Percentiles rank a stretch among this genome's conserved stretches.
These are phyloP conservation scores for Rhamnusium bicolor DNA, from an alignment of 2,888 invertebrate species.

Conservation along the genomic window DNA sequence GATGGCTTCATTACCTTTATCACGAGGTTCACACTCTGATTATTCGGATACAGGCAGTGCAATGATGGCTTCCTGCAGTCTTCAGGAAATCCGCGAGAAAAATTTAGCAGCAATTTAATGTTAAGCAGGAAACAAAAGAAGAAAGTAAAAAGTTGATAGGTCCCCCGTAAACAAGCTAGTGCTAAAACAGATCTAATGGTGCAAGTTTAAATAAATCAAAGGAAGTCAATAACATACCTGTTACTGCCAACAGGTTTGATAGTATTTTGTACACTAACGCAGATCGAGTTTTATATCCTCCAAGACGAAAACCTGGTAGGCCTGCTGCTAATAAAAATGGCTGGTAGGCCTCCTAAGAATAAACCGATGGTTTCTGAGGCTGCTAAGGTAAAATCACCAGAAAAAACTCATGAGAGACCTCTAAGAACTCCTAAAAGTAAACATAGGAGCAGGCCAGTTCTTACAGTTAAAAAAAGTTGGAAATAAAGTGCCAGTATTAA, in stretches of 20 bases:
- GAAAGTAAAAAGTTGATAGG: slow-evolving; percentile 47
- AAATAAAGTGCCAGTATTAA: slow-evolving; percentile 62
- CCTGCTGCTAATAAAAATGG: slow-evolving; percentile 73
- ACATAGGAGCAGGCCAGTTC: slow-evolving; percentile 56
- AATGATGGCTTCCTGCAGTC: slow-evolving; percentile 75
- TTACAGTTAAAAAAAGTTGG: slow-evolving; percentile 61
- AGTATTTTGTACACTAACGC: slow-evolving; percentile 81
- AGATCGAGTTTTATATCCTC: slow-evolving; percentile 84
- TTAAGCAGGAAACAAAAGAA: slow-evolving; percentile 61
- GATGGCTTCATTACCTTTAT: slow-evolving; percentile 68
- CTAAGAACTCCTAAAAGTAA: slow-evolving; percentile 64
- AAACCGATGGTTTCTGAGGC: slow-evolving; percentile 45
- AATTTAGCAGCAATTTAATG: slow-evolving; percentile 82
- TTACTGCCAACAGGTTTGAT: slow-evolving; percentile 76
- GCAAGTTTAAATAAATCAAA: slow-evolving; percentile 44
- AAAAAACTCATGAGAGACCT: slow-evolving; percentile 49
- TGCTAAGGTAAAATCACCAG: slow-evolving; percentile 42
- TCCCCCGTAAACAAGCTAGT: slow-evolving; percentile 31
- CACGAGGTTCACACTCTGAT: slow-evolving; percentile 64
- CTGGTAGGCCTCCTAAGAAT: slow-evolving; percentile 71
- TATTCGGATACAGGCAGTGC: slow-evolving; percentile 73
- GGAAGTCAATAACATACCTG: slow-evolving; percentile 67
- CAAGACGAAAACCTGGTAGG: slow-evolving; percentile 82
- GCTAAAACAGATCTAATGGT: slow-evolving; percentile 41
- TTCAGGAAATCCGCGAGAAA: slow-evolving; percentile 84